Percentiles rank a stretch among this genome's conserved stretches.
phyloP scores from a whole-genome alignment of 92 coral and sea anemone genomes.

The Heteractis magnifica region DNA sequence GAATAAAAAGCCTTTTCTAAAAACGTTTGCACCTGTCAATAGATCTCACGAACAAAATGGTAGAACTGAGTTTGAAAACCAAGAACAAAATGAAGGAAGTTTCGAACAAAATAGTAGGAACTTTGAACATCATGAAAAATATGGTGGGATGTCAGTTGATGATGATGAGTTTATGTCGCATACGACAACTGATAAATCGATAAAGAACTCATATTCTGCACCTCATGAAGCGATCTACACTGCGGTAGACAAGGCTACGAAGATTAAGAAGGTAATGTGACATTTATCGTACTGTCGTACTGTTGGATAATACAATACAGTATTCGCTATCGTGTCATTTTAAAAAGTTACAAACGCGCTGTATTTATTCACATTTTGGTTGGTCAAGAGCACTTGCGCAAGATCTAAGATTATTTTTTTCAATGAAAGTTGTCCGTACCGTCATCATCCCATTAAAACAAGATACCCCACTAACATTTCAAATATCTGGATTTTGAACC shows the following conservation, averaged over 20 bases:
- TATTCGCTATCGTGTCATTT: too few relatives aligned
- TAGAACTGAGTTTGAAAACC: slow-evolving; percentile 9
- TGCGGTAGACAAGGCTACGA: background rate
- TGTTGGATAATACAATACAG: background rate
- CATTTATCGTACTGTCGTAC: background rate
- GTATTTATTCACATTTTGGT: too few relatives aligned
- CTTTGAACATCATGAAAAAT: background rate
- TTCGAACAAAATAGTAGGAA: slow-evolving; percentile 9
- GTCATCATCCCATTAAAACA: too few relatives aligned
- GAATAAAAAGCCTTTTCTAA: slow-evolving; percentile 6
- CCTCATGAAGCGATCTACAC: background rate
- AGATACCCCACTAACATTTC: too few relatives aligned
- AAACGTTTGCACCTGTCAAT: slow-evolving; percentile 31
- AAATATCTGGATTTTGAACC: too few relatives aligned
- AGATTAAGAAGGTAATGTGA: background rate
- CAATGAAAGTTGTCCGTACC: too few relatives aligned
- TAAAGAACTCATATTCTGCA: background rate
- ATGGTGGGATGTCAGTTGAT: background rate
- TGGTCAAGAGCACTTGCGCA: too few relatives aligned
- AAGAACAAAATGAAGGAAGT: slow-evolving; percentile 5
- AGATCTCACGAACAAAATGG: slow-evolving; percentile 13
- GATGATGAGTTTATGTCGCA: background rate
- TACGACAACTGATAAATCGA: background rate
- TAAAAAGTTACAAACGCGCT: too few relatives aligned
- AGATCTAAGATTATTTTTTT: too few relatives aligned